Evolutionary conservation across 2,888 invertebrate genomes (phyloP), one percentile per base, ranked within the genome.

Genomic region (Zelleria hepariella): DNA sequence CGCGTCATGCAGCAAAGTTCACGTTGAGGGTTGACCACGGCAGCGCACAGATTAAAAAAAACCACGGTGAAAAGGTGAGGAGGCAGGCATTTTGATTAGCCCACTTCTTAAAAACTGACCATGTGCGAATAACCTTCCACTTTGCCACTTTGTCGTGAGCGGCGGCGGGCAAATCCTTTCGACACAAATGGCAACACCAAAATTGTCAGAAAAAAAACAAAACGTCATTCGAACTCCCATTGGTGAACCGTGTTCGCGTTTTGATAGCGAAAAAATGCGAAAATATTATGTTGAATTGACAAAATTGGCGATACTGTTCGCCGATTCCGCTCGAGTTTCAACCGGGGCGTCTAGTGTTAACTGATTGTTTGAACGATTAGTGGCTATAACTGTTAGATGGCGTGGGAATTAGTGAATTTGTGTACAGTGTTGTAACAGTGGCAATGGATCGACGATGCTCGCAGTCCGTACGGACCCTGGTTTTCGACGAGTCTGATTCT

Each of bases 381-480:
- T 54, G 32, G 51, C 7, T 20, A 20, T 26, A 18, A 54, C 54
- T 57, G 47, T 67, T 83, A 78, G 74, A 87, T 87, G 85, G 86
- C 79, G 78, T 74, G 77, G 78, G 71, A 75, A 75, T 72, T 75
- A 72, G 77, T 83, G 80, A 72, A 73, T 72, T 79, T 77, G 75
- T 81, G 82, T 78, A 71, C 73, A 74, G 77, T 80, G 78, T 75
- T 73, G 79, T 84, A 81, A 80, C 77, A 75, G 74, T 63, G 80
- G 71, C 71, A 26, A 88, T 88, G 88, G 87, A 88, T 76, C 91
- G 91, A 63, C 90, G 91, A 73, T 90, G 91, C 69, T 91, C 91
- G 61, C 91, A 94, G 81, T 94, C 94, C 64, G 94, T 94, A 59
- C 91, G 94, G 78, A 94, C 94, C 67, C 90, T 95, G 69, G 91